Conservation (phyloP, 2,113 vertebrate species). For the Cynocephalus volans region DNA sequence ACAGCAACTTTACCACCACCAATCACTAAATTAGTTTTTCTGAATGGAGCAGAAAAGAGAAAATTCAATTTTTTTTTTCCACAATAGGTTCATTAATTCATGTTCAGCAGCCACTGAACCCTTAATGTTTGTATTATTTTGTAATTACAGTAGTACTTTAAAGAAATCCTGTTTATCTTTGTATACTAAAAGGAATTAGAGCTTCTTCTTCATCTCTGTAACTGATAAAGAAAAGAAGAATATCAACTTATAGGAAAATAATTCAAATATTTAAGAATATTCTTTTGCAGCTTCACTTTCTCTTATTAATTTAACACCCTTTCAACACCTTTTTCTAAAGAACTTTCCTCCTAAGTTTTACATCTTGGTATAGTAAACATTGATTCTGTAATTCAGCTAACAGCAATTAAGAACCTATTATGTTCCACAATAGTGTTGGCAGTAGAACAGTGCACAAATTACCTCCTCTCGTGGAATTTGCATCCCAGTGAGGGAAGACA, state of each 20-base stretch:
- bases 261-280: neutral
- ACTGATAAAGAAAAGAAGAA: neutral
- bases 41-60: neutral
- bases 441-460: neutral
- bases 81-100: neutral
- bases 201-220: neutral
- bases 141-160: neutral
- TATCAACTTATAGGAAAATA: neutral
- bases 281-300: neutral
- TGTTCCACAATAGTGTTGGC: neutral
- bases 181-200: neutral
- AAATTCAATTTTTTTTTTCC: neutral
- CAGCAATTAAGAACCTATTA: neutral
- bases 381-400: slow-evolving; percentile 49
- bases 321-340: slow-evolving; percentile 25
- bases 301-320: neutral
- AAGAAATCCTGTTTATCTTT: slow-evolving; percentile 36
- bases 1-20: neutral
- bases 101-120: neutral
- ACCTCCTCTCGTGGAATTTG: neutral
- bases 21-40: neutral
- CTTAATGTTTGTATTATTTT: neutral
- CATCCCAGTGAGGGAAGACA: neutral
- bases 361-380: neutral
- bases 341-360: neutral